phyloP scores from a whole-genome alignment of 2,888 invertebrate species.

The Callimorpha dominula region DNA sequence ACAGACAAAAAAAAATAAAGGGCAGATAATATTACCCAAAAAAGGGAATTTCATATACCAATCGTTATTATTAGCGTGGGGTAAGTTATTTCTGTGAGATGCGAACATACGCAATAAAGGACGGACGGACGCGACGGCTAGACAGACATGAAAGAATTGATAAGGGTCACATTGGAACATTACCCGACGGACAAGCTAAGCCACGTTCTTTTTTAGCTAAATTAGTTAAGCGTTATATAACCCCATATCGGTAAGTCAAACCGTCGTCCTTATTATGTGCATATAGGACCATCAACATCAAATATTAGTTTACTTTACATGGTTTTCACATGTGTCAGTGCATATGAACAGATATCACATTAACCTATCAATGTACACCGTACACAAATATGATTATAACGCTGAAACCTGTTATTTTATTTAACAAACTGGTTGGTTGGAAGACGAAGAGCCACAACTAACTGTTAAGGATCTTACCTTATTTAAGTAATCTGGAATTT shows the following conservation, averaged over 20 bases:
- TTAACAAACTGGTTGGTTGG: not conserved
- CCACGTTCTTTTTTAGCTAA: constrained; percentile 51
- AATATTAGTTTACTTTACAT: not conserved
- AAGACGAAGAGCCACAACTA: not conserved
- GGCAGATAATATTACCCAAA: constrained; percentile 3
- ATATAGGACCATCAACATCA: not conserved
- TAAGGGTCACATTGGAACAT: constrained; percentile 68
- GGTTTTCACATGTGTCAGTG: not conserved
- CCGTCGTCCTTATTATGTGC: not conserved
- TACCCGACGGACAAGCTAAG: constrained; percentile 53
- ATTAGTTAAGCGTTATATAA: constrained; percentile 46
- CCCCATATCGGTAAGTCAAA: constrained; percentile 20
- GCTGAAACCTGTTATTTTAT: not conserved
- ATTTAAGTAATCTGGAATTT: not conserved
- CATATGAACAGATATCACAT: not conserved
- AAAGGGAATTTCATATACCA: constrained; percentile 34
- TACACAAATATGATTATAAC: not conserved
- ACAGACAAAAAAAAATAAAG: not conserved
- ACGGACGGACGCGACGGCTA: constrained; percentile 51
- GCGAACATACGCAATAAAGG: constrained; percentile 56
- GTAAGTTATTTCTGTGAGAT: constrained; percentile 46
- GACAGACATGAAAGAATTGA: constrained; percentile 66
- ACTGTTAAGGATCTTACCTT: no score
- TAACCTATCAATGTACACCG: not conserved
- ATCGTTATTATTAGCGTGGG: constrained; percentile 41